These are phyloP conservation scores for Petaurus breviceps DNA, from an alignment of 2,113 vertebrate genomes.

Conservation along the genomic window DNA sequence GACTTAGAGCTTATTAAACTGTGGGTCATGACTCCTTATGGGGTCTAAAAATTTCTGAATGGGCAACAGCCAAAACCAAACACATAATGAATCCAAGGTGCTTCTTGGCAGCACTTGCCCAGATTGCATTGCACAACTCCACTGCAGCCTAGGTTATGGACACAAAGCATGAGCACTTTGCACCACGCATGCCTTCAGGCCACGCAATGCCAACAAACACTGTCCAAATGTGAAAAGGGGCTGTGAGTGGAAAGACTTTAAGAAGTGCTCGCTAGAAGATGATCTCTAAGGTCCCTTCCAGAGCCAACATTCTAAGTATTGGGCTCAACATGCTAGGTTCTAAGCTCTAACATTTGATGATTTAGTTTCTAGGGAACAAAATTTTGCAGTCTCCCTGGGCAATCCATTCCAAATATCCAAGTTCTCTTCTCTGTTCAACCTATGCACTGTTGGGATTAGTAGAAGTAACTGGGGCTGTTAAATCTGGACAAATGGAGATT, in stretches of 20 bases:
- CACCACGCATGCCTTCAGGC: no score
- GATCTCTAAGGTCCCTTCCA: background rate
- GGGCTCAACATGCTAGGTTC: background rate
- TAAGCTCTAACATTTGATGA: background rate
- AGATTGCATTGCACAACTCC: no score
- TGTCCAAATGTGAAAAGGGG: no score
- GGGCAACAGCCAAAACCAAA: no score
- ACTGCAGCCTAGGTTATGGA: no score
- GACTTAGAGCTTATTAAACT: background rate
- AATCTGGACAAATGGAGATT: background rate
- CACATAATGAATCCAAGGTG: no score
- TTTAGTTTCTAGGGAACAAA: background rate
- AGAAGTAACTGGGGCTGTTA: background rate
- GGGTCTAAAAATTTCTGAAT: no score
- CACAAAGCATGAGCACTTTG: no score
- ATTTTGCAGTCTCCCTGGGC: background rate
- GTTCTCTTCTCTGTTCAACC: background rate
- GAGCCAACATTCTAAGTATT: background rate
- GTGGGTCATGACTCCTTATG: no score
- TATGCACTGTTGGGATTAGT: background rate
- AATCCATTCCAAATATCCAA: background rate
- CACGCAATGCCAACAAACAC: no score
- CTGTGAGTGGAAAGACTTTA: no score
- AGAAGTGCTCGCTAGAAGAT: background rate
- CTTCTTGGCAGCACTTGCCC: no score